phyloP scores from a whole-genome alignment of 2,888 invertebrate species.

The Diarsia brunnea region DNA sequence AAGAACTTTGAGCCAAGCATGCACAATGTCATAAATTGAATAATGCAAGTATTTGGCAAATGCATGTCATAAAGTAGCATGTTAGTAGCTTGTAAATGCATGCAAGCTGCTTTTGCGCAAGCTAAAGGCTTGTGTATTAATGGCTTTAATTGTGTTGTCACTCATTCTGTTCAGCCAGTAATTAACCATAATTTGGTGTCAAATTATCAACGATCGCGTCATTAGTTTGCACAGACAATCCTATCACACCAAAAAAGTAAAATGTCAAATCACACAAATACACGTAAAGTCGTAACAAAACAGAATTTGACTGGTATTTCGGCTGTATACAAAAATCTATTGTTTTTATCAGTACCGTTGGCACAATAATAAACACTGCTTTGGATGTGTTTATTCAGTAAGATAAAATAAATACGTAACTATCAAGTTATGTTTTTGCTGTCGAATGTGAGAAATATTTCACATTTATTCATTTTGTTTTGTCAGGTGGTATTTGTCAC shows the following conservation, averaged over 20 bases:
- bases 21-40: background rate
- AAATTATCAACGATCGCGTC: conserved; percentile 15
- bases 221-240: conserved; percentile 13
- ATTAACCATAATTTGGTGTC: conserved; percentile 23
- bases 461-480: conserved; percentile 5
- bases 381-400: conserved; percentile 66
- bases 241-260: background rate
- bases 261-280: conserved; percentile 15
- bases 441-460: conserved; percentile 8
- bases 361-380: conserved; percentile 64
- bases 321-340: conserved; percentile 55
- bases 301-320: conserved; percentile 28
- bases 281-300: conserved; percentile 11
- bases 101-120: background rate
- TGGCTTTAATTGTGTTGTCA: conserved; percentile 7
- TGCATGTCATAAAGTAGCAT: background rate
- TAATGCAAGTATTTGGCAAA: background rate
- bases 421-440: conserved; percentile 5
- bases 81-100: background rate
- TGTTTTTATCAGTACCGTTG: conserved; percentile 66
- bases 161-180: conserved; percentile 12
- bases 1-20: background rate
- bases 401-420: conserved; percentile 40
- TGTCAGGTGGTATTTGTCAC: conserved; percentile 3
- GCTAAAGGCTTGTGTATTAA: background rate